A percentile compares a stretch with the other conserved stretches of the same genome.
Conservation (phyloP, 1,140 invertebrate genomes). For the Drosophila tsacasi region DNA sequence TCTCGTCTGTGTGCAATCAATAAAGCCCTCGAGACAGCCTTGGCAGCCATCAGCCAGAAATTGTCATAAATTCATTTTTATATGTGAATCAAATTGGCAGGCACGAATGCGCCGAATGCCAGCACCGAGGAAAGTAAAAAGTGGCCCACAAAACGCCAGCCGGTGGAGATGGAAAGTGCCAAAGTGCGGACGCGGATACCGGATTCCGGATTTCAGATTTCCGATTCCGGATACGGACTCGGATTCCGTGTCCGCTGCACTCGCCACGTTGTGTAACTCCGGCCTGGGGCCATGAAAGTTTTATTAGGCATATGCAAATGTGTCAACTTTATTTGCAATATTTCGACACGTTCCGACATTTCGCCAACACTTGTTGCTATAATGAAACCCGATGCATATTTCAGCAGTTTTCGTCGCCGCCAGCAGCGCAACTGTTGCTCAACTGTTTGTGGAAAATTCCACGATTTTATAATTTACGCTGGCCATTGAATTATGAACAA, state of each 20-base stretch:
- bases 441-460: constrained; percentile 19
- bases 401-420: constrained; percentile 42
- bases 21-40: constrained; percentile 52
- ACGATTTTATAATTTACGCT: constrained; percentile 47
- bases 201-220: constrained; percentile 1
- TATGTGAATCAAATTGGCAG: constrained; percentile 72
- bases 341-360: constrained; percentile 66
- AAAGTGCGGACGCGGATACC: constrained; percentile 33
- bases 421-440: constrained; percentile 57
- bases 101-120: constrained; percentile 48
- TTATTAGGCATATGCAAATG: constrained; percentile 84
- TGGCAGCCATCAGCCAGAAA: constrained; percentile 79
- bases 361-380: constrained; percentile 78
- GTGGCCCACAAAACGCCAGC: constrained; percentile 28
- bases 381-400: constrained; percentile 67
- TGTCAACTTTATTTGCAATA: constrained; percentile 82
- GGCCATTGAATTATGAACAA: constrained; percentile 63
- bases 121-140: constrained; percentile 41
- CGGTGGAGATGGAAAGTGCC: constrained; percentile 56
- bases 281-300: constrained; percentile 57
- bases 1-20: constrained; percentile 34
- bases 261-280: constrained; percentile 38
- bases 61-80: constrained; percentile 82
- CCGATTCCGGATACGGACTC: constrained; percentile 18
- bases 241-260: constrained; percentile 30